Evolutionary conservation across 2,888 invertebrate species (phyloP).

Genomic region (Aleiodes alternator): DNA sequence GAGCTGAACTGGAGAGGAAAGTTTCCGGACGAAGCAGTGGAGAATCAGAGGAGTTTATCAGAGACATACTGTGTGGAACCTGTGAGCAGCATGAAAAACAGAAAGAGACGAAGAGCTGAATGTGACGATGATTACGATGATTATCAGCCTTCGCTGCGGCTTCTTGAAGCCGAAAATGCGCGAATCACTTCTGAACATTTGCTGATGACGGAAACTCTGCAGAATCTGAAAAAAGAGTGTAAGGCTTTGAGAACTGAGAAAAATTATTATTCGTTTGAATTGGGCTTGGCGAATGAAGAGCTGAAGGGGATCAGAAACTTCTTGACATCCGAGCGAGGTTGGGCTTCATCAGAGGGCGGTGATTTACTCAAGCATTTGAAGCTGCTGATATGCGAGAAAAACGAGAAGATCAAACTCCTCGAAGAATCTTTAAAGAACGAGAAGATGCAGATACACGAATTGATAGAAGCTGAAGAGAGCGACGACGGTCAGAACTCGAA

Average conservation of each 20-base stretch:
- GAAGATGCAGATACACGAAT: slow-evolving; percentile 35
- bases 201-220: slow-evolving; percentile 54
- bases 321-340: slow-evolving; percentile 44
- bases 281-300: slow-evolving; percentile 57
- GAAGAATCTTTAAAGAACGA: slow-evolving; percentile 36
- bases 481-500: slow-evolving; percentile 19
- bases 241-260: slow-evolving; percentile 58
- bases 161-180: slow-evolving; percentile 58
- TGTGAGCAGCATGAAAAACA: slow-evolving; percentile 56
- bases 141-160: slow-evolving; percentile 50
- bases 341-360: slow-evolving; percentile 28
- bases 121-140: slow-evolving; percentile 54
- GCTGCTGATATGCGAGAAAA: slow-evolving; percentile 50
- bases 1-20: slow-evolving; percentile 64
- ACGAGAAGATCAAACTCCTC: slow-evolving; percentile 38
- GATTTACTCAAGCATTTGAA: slow-evolving; percentile 50
- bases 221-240: slow-evolving; percentile 58
- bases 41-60: slow-evolving; percentile 61
- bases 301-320: slow-evolving; percentile 55
- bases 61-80: slow-evolving; percentile 64
- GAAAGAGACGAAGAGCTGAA: slow-evolving; percentile 53
- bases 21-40: slow-evolving; percentile 57
- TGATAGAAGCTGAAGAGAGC: slow-evolving; percentile 38
- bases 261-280: slow-evolving; percentile 59
- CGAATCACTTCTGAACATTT: slow-evolving; percentile 55